Conservation (phyloP, 2,888 invertebrate genomes). For the Aethes cnicana region DNA sequence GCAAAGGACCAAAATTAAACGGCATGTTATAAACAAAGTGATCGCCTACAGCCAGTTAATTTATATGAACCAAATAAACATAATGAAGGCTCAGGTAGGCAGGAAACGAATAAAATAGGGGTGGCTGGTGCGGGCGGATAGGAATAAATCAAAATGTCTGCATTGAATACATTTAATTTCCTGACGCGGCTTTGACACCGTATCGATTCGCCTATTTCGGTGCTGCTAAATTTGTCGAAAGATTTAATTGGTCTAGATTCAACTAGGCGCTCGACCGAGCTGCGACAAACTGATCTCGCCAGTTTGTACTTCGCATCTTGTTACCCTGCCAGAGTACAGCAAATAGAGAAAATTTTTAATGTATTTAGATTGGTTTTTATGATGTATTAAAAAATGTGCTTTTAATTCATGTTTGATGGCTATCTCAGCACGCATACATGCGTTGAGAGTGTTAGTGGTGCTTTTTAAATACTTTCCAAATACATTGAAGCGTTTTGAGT, state of each 20-base stretch:
- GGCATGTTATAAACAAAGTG: not conserved
- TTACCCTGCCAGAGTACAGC: too few relatives aligned
- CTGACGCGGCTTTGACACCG: slow-evolving; percentile 52
- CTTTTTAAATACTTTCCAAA: too few relatives aligned
- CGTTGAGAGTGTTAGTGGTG: too few relatives aligned
- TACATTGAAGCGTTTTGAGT: too few relatives aligned
- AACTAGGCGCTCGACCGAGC: not conserved
- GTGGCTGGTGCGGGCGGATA: slow-evolving; percentile 41
- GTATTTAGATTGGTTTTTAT: too few relatives aligned
- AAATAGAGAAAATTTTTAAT: too few relatives aligned
- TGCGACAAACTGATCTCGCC: too few relatives aligned
- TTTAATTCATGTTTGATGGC: too few relatives aligned
- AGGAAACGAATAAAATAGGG: slow-evolving; percentile 37
- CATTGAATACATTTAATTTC: slow-evolving; percentile 65
- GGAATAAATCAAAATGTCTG: slow-evolving; percentile 58
- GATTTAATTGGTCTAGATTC: slow-evolving; percentile 46
- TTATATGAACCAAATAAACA: slow-evolving; percentile 29
- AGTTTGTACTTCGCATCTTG: too few relatives aligned
- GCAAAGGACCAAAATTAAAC: too few relatives aligned
- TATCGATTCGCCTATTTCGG: slow-evolving; percentile 51
- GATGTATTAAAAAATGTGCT: too few relatives aligned
- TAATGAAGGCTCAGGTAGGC: slow-evolving; percentile 33
- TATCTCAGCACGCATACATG: too few relatives aligned
- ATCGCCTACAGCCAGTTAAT: slow-evolving; percentile 10
- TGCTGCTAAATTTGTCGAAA: slow-evolving; percentile 51